Evolutionary conservation across 2,797 vertebrate species (phyloP).

Genomic region (Acestrorhynchus altus): DNA sequence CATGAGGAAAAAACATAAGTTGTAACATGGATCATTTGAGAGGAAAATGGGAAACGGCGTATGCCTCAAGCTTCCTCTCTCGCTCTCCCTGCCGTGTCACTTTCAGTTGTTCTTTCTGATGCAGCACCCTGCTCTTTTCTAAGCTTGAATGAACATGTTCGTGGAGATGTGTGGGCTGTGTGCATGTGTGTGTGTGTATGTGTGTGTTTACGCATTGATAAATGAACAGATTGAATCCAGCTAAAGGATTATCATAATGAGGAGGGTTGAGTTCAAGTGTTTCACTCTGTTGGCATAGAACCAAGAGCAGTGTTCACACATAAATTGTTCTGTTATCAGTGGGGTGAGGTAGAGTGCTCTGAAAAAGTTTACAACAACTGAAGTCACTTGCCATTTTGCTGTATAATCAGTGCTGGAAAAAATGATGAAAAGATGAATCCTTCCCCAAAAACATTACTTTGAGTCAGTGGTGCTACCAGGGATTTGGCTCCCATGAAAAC

Average conservation of each 20-base stretch:
- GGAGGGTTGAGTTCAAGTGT: background rate
- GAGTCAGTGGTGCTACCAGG: too few species aligned
- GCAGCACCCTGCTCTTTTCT: background rate
- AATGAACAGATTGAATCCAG: constrained; percentile 21
- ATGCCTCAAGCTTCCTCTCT: constrained; percentile 15
- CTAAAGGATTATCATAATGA: constrained; percentile 10
- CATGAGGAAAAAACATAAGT: constrained; percentile 32
- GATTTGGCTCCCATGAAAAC: too few species aligned
- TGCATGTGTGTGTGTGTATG: background rate
- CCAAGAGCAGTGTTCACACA: background rate
- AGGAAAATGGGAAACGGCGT: constrained; percentile 55
- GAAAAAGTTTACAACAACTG: background rate
- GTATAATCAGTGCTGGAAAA: background rate
- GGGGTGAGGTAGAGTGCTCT: background rate
- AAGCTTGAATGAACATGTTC: constrained; percentile 5
- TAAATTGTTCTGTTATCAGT: background rate
- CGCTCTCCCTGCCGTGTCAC: background rate
- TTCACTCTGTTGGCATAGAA: background rate
- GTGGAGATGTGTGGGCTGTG: background rate
- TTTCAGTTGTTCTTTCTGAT: background rate
- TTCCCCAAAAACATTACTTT: background rate
- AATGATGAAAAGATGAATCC: background rate
- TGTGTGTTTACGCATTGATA: constrained; percentile 4
- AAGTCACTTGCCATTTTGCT: background rate
- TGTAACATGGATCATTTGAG: constrained; percentile 58